Evolutionary conservation across 2,888 invertebrate genomes (phyloP), one percentile per base, ranked within the genome.

Genomic region (Sthenelais limicola): DNA sequence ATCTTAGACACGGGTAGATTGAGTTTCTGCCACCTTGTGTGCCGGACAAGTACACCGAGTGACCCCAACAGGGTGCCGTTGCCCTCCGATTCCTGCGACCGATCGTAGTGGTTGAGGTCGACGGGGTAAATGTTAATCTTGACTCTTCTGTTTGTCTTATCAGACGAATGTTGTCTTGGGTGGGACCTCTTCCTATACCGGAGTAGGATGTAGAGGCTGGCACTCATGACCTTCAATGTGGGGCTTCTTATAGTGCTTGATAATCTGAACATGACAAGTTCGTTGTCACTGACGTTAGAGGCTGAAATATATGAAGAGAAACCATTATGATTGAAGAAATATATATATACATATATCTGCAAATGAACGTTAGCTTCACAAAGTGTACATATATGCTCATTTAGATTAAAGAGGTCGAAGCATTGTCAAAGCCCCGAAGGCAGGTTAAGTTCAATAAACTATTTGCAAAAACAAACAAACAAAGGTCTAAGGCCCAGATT

Each of bases 11-110:
- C 56, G 2, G 73, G 73, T 30, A 73, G 62, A 24, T 54, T 69
- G 4, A 73, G 51, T 26, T 70, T 49, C 38, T 67, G 51, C 73
- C 73, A 73, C n/a, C 73, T 47, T 2, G 73, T 73, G 70, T 73
- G 73, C 9, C 66, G 33, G 4, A 73, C 70, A 35, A 38, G 56
- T 24, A 70, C 54, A 3, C 47, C 43, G 2, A 70, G 38, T 2
- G 58, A 38, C 2, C 62, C 62, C 38, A 38, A 62, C 62, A 62
- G 35, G 38, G 62, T 62, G 21, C 43, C 43, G 62, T 62, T 62
- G 33, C 69, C 30, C 21, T 69, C 43, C 15, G 21, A 26, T 26
- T 38, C 43, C 38, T 47, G 28, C 18, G 51, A 18, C 9, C 33
- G 7, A 12, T 3, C 38, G 35, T 35, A 38, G 26, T 62, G 62